A percentile compares a stretch with the other conserved stretches of the same genome.
Conservation (phyloP, 2,888 invertebrate genomes). For the Zygothrica quintamaculata region DNA sequence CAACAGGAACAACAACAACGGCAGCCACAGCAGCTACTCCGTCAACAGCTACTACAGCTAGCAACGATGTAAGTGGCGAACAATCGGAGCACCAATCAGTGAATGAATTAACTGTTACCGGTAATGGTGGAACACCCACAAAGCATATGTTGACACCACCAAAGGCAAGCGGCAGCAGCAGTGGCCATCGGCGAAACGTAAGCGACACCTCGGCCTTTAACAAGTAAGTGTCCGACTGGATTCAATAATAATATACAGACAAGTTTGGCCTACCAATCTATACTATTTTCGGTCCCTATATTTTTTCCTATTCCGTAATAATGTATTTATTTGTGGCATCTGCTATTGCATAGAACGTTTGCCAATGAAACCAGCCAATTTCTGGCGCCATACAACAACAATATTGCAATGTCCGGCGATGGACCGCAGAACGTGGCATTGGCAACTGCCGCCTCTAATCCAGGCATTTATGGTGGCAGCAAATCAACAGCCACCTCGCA, state of each 20-base stretch:
- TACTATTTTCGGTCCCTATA: too few relatives aligned
- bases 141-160: conserved; percentile 82
- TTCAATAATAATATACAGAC: conserved; percentile 32
- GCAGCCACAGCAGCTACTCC: conserved; percentile 36
- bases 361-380: conserved; percentile 91
- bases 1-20: conserved; percentile 27
- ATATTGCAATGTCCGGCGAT: conserved; percentile 65
- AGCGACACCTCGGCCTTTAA: conserved; percentile 93
- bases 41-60: conserved; percentile 46
- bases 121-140: conserved; percentile 71
- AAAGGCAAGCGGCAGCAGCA: conserved; percentile 57
- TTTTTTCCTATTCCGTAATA: conserved; percentile 36
- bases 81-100: conserved; percentile 25
- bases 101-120: conserved; percentile 34
- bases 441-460: conserved; percentile 80
- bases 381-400: conserved; percentile 88
- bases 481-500: conserved; percentile 66
- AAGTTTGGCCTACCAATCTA: too few relatives aligned
- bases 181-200: conserved; percentile 91
- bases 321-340: conserved; percentile 41
- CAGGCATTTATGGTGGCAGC: conserved; percentile 77
- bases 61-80: conserved; percentile 34
- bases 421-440: conserved; percentile 55
- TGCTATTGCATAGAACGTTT: conserved; percentile 89
- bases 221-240: conserved; percentile 86